Base-by-base conservation (phyloP, 92 coral and sea anemone genomes). In the Epizoanthus fatuus region DNA sequence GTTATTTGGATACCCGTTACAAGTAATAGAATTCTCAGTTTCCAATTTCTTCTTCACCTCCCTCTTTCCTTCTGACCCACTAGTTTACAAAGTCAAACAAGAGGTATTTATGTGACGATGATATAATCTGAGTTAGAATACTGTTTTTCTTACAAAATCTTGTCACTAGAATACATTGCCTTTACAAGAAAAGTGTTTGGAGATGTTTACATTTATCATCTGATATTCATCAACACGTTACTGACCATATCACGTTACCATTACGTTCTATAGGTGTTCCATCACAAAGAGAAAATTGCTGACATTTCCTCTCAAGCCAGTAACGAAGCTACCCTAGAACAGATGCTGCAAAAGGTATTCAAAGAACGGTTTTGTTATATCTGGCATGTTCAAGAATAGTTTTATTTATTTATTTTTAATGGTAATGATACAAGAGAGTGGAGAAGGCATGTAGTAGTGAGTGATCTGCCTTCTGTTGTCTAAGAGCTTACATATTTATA, bases 271-370 rank as follows among this genome's bases (percentile, higher is more conserved):
- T 35, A 97, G 99, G 98, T 97, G 72, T 97, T 97, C 81, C 95
- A 91, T 35, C 98, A 97, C 90, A 97, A 93, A 84, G 94, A 91
- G 58, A 89, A 90, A 82, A 95, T 97, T 51, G 91, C 93, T 19
- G 99, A 97, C 63, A 95, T 97, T 17, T 93, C 99, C 5, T 93
- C 99, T 3, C 94, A 93, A 74, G 99, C 99, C 14, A 97, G 97
- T 5, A 97, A 93, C 55, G 99, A 97, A 59, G 98, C 95, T 20
- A 95, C 98, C 0, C 88, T 97, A 19, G 99, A 97, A 63, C 97
- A 95, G 67, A 97, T 97, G 99, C 75, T 97, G 39, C 95, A 92
- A 14, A 95, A 94, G 95, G 98, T 94, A 85, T 9, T 6, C 16
- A 7, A n/a, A 3, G 9, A 42, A n/a, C 4, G 4, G 8, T 45